A percentile compares a stretch with the other conserved stretches of the same genome.
Conservation (phyloP, 2,888 invertebrate species). For the Galeruca laticollis region DNA sequence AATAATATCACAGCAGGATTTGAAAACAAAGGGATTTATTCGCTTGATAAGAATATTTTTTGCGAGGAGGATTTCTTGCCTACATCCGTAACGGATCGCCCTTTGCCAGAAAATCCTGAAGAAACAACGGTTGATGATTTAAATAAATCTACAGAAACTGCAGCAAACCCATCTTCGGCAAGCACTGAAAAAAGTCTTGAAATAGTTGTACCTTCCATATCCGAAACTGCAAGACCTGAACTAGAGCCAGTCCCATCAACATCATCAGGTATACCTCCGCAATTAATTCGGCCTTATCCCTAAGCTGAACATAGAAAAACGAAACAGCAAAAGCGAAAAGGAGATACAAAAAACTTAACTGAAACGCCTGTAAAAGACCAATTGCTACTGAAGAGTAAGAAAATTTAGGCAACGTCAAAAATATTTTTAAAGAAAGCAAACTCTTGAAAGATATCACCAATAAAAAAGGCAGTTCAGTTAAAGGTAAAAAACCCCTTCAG, state of each 20-base stretch:
- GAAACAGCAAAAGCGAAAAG: neutral
- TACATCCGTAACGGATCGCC: neutral
- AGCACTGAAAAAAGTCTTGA: no score
- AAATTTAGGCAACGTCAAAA: no score
- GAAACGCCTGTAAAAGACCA: neutral
- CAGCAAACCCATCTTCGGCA: neutral
- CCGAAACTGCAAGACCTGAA: neutral
- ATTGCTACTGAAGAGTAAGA: no score
- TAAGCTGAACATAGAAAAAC: neutral
- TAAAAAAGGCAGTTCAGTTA: no score
- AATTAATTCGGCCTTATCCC: neutral
- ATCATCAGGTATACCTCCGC: neutral
- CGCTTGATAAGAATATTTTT: neutral
- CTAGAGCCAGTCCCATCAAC: neutral
- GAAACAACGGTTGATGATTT: neutral
- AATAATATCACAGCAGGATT: conserved; percentile 2
- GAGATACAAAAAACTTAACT: neutral
- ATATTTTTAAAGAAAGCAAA: no score
- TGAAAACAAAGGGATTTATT: neutral
- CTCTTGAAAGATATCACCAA: no score
- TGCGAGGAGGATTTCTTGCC: conserved; percentile 3
- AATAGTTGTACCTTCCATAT: no score
- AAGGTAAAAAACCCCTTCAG: no score
- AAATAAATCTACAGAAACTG: neutral
- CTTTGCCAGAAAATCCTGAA: neutral